These are phyloP conservation scores for Ptychadena robeensis DNA, from an alignment of 2,797 vertebrate genomes.

Conservation along the genomic window DNA sequence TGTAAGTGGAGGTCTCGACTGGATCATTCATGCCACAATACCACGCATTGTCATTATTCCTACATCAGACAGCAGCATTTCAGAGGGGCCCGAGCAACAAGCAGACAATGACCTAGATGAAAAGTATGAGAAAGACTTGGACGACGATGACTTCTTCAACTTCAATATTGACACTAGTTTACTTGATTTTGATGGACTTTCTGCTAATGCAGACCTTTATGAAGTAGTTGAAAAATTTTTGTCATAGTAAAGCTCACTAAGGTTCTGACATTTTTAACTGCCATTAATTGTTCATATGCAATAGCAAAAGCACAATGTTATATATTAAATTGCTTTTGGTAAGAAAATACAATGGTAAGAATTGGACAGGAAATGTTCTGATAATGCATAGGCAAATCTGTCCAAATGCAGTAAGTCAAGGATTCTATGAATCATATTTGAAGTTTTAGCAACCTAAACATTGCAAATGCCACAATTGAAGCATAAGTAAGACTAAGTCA, in stretches of 20 bases:
- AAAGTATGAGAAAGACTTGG: constrained; percentile 35
- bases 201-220: constrained; percentile 78
- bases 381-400: no score
- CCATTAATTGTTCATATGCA: constrained; percentile 25
- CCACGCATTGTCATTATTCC: constrained; percentile 83
- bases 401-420: no score
- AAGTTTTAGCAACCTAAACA: no score
- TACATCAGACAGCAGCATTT: constrained; percentile 78
- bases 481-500: no score
- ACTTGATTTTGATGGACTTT: constrained; percentile 71
- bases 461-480: no score
- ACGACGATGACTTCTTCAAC: constrained; percentile 63
- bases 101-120: constrained; percentile 63
- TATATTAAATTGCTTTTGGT: constrained; percentile 19
- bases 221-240: constrained; percentile 78
- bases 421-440: no score
- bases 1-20: constrained; percentile 58
- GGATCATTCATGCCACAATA: constrained; percentile 64
- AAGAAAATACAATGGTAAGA: not conserved
- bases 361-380: not conserved
- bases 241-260: constrained; percentile 63
- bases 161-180: constrained; percentile 65
- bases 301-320: constrained; percentile 20
- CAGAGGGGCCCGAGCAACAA: constrained; percentile 57
- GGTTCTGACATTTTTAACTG: constrained; percentile 62